Conservation (phyloP, 2,888 invertebrate genomes). For the Horisme vitalbata region DNA sequence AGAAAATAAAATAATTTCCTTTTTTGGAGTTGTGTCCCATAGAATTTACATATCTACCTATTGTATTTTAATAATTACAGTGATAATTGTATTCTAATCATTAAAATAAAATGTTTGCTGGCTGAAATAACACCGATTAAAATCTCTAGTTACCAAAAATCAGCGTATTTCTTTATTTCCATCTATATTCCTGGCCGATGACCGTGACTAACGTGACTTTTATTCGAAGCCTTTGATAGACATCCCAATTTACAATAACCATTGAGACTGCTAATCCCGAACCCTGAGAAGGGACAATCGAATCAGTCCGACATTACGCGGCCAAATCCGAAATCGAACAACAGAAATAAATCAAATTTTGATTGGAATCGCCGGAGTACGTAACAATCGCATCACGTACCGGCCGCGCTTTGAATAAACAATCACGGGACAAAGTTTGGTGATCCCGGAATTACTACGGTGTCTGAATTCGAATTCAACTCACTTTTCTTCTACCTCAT, state of each 20-base stretch:
- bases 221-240: conserved; percentile 6
- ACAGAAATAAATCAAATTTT: conserved; percentile 65
- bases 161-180: no score
- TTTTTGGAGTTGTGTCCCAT: no score
- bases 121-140: no score
- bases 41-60: no score
- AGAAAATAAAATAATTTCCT: no score
- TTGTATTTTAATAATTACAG: no score
- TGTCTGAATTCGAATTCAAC: conserved; percentile 15
- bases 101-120: no score
- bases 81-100: no score
- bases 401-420: conserved; percentile 63
- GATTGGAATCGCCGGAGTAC: conserved; percentile 58
- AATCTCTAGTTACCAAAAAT: no score
- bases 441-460: conserved; percentile 37
- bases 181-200: no score
- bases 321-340: conserved; percentile 49
- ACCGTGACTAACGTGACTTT: background rate
- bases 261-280: conserved; percentile 27
- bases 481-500: no score
- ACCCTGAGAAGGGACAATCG: conserved; percentile 34
- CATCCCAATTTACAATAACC: conserved; percentile 14
- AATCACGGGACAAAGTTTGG: conserved; percentile 50
- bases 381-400: conserved; percentile 64
- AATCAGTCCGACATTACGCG: conserved; percentile 43